Conservation (phyloP, 2,888 invertebrate genomes). For the Pachydiplax longipennis region DNA sequence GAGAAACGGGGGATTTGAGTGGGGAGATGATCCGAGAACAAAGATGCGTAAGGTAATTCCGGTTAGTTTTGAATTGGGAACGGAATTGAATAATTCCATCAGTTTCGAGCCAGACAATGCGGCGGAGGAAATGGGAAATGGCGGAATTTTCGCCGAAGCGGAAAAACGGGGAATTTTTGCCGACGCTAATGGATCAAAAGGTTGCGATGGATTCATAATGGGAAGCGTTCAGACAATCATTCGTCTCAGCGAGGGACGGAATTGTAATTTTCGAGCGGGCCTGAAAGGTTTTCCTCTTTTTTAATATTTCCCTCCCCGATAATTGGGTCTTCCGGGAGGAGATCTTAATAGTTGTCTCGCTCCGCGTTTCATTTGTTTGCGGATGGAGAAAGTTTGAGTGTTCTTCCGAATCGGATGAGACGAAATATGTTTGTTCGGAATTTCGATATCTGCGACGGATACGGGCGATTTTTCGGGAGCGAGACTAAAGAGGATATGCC, state of each 20-base stretch:
- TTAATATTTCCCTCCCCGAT: background rate
- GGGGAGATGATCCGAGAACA: background rate
- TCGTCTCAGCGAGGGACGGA: background rate
- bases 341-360: too few relatives aligned
- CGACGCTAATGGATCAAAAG: background rate
- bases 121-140: background rate
- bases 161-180: background rate
- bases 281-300: background rate
- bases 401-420: too few relatives aligned
- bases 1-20: background rate
- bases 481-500: too few relatives aligned
- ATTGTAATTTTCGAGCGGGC: background rate
- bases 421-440: too few relatives aligned
- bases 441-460: too few relatives aligned
- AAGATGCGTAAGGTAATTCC: background rate
- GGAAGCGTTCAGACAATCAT: background rate
- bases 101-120: background rate
- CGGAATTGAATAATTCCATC: background rate
- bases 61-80: background rate
- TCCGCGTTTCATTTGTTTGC: too few relatives aligned
- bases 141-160: background rate
- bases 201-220: background rate
- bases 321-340: too few relatives aligned
- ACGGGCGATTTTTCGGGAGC: too few relatives aligned
- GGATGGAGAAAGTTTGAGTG: too few relatives aligned